Conservation (phyloP, 2,113 vertebrate genomes). For the Leucoraja erinaceus region DNA sequence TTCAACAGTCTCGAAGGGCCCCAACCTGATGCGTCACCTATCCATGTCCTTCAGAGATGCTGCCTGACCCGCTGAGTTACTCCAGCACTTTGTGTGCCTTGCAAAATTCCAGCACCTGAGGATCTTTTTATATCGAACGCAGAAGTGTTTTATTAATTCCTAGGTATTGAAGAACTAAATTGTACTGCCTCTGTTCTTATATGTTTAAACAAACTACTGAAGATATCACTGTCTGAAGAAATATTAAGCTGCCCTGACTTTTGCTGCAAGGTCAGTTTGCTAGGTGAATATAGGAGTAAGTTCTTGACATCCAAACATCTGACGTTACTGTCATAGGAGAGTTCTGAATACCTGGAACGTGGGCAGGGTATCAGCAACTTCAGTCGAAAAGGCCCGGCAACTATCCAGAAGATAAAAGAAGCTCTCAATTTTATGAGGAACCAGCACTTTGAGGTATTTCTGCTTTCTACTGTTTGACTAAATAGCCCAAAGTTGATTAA, state of each 20-base stretch:
- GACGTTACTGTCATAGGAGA: conserved; percentile 65
- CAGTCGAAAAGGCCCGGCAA: conserved; percentile 89
- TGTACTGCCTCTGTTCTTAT: not conserved
- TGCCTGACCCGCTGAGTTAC: too few relatives aligned
- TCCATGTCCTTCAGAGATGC: too few relatives aligned
- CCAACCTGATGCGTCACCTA: too few relatives aligned
- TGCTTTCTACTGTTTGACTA: not conserved
- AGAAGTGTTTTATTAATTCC: not conserved
- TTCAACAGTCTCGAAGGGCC: too few relatives aligned
- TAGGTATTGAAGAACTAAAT: not conserved
- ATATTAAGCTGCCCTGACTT: not conserved
- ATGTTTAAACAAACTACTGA: not conserved
- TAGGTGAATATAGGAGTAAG: not conserved
- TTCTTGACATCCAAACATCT: not conserved
- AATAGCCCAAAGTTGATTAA: too few relatives aligned
- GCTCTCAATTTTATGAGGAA: conserved; percentile 97
- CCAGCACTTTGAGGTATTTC: conserved; percentile 89
- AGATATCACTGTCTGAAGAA: not conserved
- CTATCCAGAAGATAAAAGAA: conserved; percentile 95
- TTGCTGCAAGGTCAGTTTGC: not conserved
- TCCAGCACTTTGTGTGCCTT: too few relatives aligned
- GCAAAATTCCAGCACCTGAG: too few relatives aligned
- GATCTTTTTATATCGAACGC: not conserved
- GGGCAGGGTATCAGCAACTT: conserved; percentile 81
- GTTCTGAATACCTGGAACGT: conserved; percentile 83